A percentile compares a stretch with the other conserved stretches of the same genome.
Conservation (phyloP, 2,888 invertebrate species). For the Phalangium opilio region DNA sequence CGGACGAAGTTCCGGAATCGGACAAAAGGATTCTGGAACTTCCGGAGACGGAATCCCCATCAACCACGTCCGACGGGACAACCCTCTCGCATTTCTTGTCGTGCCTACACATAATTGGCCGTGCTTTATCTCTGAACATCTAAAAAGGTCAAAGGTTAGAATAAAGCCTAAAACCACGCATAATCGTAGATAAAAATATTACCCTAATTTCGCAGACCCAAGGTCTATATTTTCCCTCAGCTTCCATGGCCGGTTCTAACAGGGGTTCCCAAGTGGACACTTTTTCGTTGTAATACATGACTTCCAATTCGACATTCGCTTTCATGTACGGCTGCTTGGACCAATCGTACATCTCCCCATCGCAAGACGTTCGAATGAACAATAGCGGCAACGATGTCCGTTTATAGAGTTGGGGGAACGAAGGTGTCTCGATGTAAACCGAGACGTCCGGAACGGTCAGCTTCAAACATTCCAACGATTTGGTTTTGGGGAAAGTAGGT, state of each 20-base stretch:
- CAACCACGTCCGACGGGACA: conserved; percentile 26
- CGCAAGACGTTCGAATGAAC: conserved; percentile 40
- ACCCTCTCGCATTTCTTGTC: conserved; percentile 22
- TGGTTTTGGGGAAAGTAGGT: conserved; percentile 34
- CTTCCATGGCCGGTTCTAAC: conserved; percentile 52
- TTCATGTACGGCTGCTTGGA: conserved; percentile 40
- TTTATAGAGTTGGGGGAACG: too few relatives aligned
- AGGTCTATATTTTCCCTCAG: conserved; percentile 48
- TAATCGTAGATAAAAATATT: too few relatives aligned
- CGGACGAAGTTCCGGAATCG: conserved; percentile 24
- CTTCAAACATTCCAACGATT: conserved; percentile 38
- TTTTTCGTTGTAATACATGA: conserved; percentile 50
- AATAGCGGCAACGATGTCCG: conserved; percentile 35
- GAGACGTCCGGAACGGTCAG: conserved; percentile 35
- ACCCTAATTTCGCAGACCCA: conserved; percentile 39
- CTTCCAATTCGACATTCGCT: conserved; percentile 36
- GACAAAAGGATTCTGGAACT: conserved; percentile 22
- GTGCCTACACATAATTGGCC: conserved; percentile 16
- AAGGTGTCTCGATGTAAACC: too few relatives aligned
- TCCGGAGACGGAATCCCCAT: conserved; percentile 27
- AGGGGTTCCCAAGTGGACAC: conserved; percentile 67
- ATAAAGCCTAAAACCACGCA: too few relatives aligned
- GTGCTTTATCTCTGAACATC: conserved; percentile 18
- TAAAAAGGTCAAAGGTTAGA: too few relatives aligned
- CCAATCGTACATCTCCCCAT: conserved; percentile 50